Base-by-base conservation (phyloP, 2,113 vertebrate genomes). In the Dolichallabes microphthalmus region DNA sequence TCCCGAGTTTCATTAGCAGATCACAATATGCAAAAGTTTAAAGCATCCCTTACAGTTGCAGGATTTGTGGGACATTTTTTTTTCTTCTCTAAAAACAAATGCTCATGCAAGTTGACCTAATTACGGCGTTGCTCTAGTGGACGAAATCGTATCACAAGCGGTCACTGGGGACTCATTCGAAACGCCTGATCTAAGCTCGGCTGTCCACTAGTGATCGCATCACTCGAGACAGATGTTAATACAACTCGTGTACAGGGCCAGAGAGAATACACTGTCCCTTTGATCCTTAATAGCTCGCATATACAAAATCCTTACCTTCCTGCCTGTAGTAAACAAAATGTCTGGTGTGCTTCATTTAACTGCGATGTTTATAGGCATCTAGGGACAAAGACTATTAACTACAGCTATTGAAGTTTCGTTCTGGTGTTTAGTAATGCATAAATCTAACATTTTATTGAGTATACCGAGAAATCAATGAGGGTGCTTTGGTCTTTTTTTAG, bases 381-480 rank as follows among this genome's bases (percentile, higher is more conserved):
- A 50, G 35, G 69, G 20, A 73, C 39, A 35, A 35, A 20, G 68
- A 35, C 8, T 50, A 50, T 50, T 13, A 13, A 50, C 73, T 75
- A n/a, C 73, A n/a, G 2, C 12, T 0, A 53, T 52, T 27, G 74
- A 76, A 27, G n/a, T 27, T 63, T 39, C 22, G 32, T 27, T 60
- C 87, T n/a, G 82, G 87, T 86, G 84, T 92, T 91, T 90, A 89
- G 82, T 89, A 75, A 82, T 35, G 69, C 84, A 88, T 81, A 88
- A 89, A 75, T 32, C 82, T 55, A 71, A 86, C 89, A 88, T 89
- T 90, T 80, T 61, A 76, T 60, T 57, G 81, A 90, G 20, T 13
- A 50, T 45, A 12, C 69, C 10, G 69, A 7, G 4, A 73, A 8
- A 17, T 69, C 66, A 13, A 14, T 27, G n/a, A 27, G n/a, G 4